These are phyloP conservation scores for Lepidothrix coronata DNA, from an alignment of 2,113 vertebrate species.

Conservation along the genomic window DNA sequence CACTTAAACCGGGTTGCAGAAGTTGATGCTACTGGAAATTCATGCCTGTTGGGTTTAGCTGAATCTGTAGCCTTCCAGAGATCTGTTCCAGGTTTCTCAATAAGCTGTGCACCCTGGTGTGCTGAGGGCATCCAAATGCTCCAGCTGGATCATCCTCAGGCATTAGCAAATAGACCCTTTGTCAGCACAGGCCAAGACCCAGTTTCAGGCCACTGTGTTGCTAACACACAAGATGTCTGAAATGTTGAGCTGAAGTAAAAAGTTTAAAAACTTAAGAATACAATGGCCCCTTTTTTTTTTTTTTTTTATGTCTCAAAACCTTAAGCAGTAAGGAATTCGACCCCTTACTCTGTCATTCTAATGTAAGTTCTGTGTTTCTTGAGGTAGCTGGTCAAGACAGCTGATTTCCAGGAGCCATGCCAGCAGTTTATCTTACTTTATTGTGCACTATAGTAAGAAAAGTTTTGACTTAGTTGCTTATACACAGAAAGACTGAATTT, in stretches of 20 bases:
- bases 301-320: background rate
- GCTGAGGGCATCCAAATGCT: background rate
- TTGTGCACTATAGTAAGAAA: background rate
- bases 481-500: background rate
- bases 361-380: background rate
- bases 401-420: background rate
- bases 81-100: background rate
- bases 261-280: background rate
- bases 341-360: background rate
- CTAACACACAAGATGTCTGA: rapidly evolving
- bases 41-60: background rate
- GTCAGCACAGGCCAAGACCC: background rate
- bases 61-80: background rate
- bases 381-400: background rate
- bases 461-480: background rate
- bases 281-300: background rate
- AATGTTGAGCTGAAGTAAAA: background rate
- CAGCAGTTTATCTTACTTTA: background rate
- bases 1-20: background rate
- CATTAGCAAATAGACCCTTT: background rate
- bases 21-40: background rate
- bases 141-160: background rate
- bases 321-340: background rate
- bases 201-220: background rate
- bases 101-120: background rate